Evolutionary conservation across 1,140 invertebrate genomes (phyloP), one percentile per base, ranked within the genome.

Genomic region (Conus ventricosus): DNA sequence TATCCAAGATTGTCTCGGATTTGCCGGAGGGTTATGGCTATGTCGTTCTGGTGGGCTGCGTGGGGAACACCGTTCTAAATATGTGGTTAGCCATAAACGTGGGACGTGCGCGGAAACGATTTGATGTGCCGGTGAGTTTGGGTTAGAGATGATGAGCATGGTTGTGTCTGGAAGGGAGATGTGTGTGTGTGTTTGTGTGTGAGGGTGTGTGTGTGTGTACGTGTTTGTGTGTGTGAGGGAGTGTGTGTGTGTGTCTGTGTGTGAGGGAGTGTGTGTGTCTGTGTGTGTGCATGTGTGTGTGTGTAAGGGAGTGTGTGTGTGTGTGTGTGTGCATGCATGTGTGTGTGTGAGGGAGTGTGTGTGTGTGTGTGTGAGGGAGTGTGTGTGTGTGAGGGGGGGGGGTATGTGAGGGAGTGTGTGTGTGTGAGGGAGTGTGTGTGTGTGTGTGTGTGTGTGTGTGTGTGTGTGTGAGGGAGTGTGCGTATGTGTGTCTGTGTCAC

Each of bases 71-170:
- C 0, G 91, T 93, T 88, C 83, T 93, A 76, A 94, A 94, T 88
- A 92, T 92, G 90, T 94, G 93, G 92, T 89, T 94, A 89, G 93
- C 91, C 11, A 92, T 93, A 25, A 94, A 93, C 89, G 94, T 95
- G 53, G 91, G 89, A 2, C 90, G 88, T 67, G 94, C 94, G 13
- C 89, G 94, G 57, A 94, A 93, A 84, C 91, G 93, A 87, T 93
- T 91, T 92, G 92, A 93, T 80, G 91, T 95, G 57, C 88, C 92
- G 86, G 94, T 94, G 84, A 90, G 51, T 39, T 8, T 60, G 57
- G 8, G 57, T 60, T 8, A 11, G 57, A 11, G 57, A 39, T 39
- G 3, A 39, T 60, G 57, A 11, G 85, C 57, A 51, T 54, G 51
- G 57, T 20, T 76, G 20, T 85, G 60, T 39, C 3, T 39, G 39